phyloP scores from a whole-genome alignment of 1,140 invertebrate genomes.

The Trachymyrmex septentrionalis region DNA sequence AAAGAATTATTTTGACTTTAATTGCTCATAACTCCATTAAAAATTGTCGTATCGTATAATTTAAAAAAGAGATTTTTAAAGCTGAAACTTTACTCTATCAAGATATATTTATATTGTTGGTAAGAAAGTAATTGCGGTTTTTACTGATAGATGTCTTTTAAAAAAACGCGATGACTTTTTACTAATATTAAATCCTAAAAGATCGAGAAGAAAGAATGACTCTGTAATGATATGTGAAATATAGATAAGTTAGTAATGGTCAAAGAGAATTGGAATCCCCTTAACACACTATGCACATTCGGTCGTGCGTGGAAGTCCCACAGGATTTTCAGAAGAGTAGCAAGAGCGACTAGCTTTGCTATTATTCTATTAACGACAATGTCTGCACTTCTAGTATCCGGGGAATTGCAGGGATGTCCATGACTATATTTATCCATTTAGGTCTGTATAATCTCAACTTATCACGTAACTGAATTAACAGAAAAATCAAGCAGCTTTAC shows the following conservation, averaged over 20 bases:
- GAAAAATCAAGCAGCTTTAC: slow-evolving; percentile 32
- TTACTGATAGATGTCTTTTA: no score
- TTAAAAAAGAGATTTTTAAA: no score
- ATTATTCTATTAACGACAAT: slow-evolving; percentile 68
- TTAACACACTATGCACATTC: slow-evolving; percentile 63
- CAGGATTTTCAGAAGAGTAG: slow-evolving; percentile 54
- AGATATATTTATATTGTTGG: no score
- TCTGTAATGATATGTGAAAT: slow-evolving; percentile 29
- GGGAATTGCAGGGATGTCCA: slow-evolving; percentile 13
- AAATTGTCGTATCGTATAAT: no score
- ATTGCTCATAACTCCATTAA: no score
- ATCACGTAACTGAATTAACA: slow-evolving; percentile 47
- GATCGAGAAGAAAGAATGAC: background rate
- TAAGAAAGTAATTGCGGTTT: no score
- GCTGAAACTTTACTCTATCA: no score
- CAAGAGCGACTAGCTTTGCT: slow-evolving; percentile 57
- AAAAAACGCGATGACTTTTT: no score
- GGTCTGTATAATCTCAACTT: slow-evolving; percentile 28
- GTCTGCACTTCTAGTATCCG: slow-evolving; percentile 39
- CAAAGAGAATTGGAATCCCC: slow-evolving; percentile 64
- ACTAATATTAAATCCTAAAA: background rate
- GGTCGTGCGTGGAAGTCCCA: slow-evolving; percentile 66
- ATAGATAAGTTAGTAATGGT: slow-evolving; percentile 21
- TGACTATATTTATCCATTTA: slow-evolving; percentile 56
- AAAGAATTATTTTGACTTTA: no score